phyloP scores from a whole-genome alignment of 2,888 invertebrate genomes.

The Dynastes hyllus region DNA sequence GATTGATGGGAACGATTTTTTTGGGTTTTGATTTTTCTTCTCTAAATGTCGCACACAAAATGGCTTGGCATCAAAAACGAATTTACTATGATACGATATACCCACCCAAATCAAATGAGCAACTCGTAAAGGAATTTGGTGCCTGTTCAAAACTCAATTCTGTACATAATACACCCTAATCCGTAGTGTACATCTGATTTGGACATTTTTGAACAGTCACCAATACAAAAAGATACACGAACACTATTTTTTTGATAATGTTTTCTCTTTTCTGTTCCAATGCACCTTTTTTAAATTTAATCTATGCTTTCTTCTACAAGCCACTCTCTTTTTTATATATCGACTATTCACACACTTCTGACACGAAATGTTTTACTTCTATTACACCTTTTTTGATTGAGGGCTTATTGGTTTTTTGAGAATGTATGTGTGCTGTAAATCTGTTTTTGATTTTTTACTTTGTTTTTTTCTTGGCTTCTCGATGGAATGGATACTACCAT shows the following conservation, averaged over 20 bases:
- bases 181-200: background rate
- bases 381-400: constrained; percentile 5
- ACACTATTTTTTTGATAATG: background rate
- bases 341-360: constrained; percentile 6
- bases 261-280: constrained; percentile 7
- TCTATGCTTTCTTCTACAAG: constrained; percentile 33
- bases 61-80: constrained; percentile 4
- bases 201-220: background rate
- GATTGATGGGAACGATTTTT: background rate
- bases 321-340: background rate
- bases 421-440: constrained; percentile 25
- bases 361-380: constrained; percentile 1
- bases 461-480: background rate
- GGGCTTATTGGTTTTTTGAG: constrained; percentile 9
- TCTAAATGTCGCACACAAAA: background rate
- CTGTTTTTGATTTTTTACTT: background rate
- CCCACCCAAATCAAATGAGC: no score
- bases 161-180: background rate
- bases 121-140: constrained; percentile 12
- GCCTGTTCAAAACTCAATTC: constrained; percentile 21
- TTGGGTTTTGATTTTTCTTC: constrained; percentile 20
- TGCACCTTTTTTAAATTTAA: constrained; percentile 18
- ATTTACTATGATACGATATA: background rate
- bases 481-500: background rate
- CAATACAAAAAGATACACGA: constrained; percentile 1